Evolutionary conservation across 2,888 invertebrate species (phyloP), one percentile per base, ranked within the genome.

Genomic region (Zootermopsis nevadensis): DNA sequence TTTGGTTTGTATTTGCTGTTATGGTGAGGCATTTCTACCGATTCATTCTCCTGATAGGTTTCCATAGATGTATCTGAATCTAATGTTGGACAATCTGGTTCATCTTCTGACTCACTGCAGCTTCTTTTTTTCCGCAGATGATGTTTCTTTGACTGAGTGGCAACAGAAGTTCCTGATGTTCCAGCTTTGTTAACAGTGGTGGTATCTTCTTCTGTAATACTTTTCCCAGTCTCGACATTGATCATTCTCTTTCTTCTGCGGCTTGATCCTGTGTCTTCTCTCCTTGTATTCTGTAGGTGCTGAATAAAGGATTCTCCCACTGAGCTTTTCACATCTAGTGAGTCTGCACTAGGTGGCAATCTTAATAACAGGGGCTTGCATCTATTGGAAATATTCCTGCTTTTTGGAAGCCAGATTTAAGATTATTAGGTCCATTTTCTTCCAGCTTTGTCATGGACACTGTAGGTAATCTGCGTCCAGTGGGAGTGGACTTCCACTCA

Each of bases 401-500:
- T 53, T 84, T 84, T 60, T 30, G 15, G 55, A 84, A 84, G 3
- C 84, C 84, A 33, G 77, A 48, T 7, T 42, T 76, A 22, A 83
- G 27, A 30, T 80, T 83, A 19, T 42, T 30, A 15, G 38, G 31
- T 48, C 66, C 74, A 12, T 81, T 77, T 48, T 66, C 30, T 35
- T 31, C 60, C 55, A 72, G n/a, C 19, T 24, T 24, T 22, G 60
- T 48, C 48, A 81, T 84, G 3, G 83, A n/a, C 10, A 83, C 27
- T 22, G 69, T 76, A 38, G 38, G 60, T 33, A 35, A 30, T n/a
- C 72, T 38, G n/a, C 60, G 48, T 60, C 85, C 86, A 80, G 77
- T 67, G 60, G 81, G 83, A 77, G 83, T 85, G 76, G 35, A 77
- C 80, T 85, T 86, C 85, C 84, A 86, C 1, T 85, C 80, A 4